phyloP scores from a whole-genome alignment of 2,888 invertebrate species.

The Eupithecia insigniata region DNA sequence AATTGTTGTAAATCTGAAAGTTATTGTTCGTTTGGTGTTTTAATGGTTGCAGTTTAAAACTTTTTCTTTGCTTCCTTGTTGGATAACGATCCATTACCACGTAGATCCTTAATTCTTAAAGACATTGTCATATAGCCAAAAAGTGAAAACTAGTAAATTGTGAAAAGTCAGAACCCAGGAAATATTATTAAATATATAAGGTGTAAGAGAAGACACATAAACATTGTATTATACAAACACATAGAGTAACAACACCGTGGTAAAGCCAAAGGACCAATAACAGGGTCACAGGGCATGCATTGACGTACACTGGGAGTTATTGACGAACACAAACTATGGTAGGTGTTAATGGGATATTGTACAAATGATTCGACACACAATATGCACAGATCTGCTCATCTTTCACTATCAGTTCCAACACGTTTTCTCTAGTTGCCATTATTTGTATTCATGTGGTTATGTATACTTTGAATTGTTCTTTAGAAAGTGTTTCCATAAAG shows the following conservation, averaged over 20 bases:
- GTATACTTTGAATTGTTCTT: background rate
- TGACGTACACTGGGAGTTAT: constrained; percentile 45
- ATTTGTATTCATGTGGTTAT: background rate
- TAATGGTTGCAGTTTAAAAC: constrained; percentile 8
- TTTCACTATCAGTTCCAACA: constrained; percentile 43
- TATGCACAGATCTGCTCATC: constrained; percentile 42
- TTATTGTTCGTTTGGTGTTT: constrained; percentile 22
- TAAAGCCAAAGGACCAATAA: constrained; percentile 32
- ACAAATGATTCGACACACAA: constrained; percentile 47
- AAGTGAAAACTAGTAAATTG: background rate
- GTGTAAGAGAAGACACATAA: background rate
- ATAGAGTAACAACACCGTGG: constrained; percentile 7
- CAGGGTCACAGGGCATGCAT: constrained; percentile 51
- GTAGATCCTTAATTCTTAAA: background rate
- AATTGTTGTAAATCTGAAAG: constrained; percentile 33
- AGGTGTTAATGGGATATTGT: constrained; percentile 19
- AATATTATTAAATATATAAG: too few relatives aligned
- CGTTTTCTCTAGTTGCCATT: background rate
- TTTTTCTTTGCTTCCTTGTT: constrained; percentile 11
- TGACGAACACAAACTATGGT: constrained; percentile 37
- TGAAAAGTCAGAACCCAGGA: background rate
- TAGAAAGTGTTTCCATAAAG: background rate
- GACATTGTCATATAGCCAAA: background rate
- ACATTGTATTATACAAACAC: constrained; percentile 1
- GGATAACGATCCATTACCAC: background rate